Evolutionary conservation across 2,888 invertebrate species (phyloP), one percentile per base, ranked within the genome.

Genomic region (Ennomos fuscantarius): DNA sequence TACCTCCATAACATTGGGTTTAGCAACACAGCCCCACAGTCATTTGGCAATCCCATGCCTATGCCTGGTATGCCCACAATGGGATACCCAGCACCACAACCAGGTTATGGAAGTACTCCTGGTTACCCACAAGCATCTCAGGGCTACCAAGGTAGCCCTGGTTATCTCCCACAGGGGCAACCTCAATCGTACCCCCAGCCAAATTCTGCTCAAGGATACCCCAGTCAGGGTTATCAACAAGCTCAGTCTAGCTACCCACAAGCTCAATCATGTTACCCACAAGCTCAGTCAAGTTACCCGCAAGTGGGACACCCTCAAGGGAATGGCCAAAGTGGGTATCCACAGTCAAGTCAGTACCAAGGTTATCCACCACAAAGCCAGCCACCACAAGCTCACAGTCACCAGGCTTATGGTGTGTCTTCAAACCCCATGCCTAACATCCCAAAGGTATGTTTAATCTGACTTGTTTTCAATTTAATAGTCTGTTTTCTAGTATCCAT

Each of bases 1-100:
- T 92, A 89, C 70, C 76, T 86, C 66, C 91, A 90, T 79, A 92
- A 89, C 82, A 71, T 91, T 68, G 93, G 93, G 79, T 92, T 85
- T 86, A 69, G 72, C 79, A 92, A 92, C 82, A 65, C 78, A 12
- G 90, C 91, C 56, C 93, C 93, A 57, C 93, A 93, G 67, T 90
- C 92, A 8, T 92, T 93, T 61, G 92, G 91, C 31, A 92, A 90
- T 67, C 90, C 92, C 10, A 78, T 85, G 85, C 92, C 92, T 41
- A 89, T 89, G 86, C 86, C 84, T 0, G 92, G 92, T 15, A 74
- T 89, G 48, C 87, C 89, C 9, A 84, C 87, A 9, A 81, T 82
- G 74, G 91, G 91, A 8, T 90, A 89, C 69, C 89, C 90, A 9
- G 74, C 76, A 24, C 81, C 85, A 12, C 89, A 82, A 60, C 80